Evolutionary conservation across 2,797 vertebrate genomes (phyloP).

Genomic region (Microctenopoma steveboyesi): DNA sequence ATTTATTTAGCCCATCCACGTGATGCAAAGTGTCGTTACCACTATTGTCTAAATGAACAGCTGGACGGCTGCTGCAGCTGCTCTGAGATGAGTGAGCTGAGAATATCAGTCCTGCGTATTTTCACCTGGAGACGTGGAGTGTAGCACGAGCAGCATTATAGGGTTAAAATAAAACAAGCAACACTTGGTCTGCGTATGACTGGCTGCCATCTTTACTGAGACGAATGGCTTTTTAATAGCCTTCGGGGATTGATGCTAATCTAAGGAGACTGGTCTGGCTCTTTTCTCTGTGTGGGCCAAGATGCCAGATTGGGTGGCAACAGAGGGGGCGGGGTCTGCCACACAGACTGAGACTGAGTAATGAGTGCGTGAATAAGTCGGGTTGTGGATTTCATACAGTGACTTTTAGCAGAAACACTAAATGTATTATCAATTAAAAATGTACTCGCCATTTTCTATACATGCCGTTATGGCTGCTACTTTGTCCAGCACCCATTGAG

Average conservation of each 20-base stretch:
- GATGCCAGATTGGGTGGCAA: slow-evolving; percentile 64
- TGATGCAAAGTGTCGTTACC: no score
- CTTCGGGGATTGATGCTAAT: slow-evolving; percentile 78
- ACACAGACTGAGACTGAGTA: no score
- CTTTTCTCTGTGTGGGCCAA: slow-evolving; percentile 62
- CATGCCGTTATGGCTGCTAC: no score
- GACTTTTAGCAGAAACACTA: not conserved
- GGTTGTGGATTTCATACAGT: not conserved
- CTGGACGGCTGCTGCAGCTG: not conserved
- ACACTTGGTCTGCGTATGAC: slow-evolving; percentile 72
- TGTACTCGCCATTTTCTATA: no score
- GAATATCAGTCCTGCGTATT: slow-evolving; percentile 3
- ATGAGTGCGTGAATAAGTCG: not conserved
- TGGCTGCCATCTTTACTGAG: slow-evolving; percentile 77
- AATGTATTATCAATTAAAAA: not conserved
- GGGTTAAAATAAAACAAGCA: slow-evolving; percentile 76
- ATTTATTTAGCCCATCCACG: no score
- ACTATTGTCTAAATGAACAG: not conserved
- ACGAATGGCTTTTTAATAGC: slow-evolving; percentile 81
- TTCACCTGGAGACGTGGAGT: slow-evolving; percentile 7
- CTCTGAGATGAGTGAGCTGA: not conserved
- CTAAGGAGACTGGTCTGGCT: slow-evolving; percentile 68
- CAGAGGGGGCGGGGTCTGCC: not conserved
- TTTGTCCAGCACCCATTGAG: no score
- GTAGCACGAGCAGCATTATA: slow-evolving; percentile 40